Base-by-base conservation (phyloP, 2,888 invertebrate species). In the Eupeodes latifasciatus region DNA sequence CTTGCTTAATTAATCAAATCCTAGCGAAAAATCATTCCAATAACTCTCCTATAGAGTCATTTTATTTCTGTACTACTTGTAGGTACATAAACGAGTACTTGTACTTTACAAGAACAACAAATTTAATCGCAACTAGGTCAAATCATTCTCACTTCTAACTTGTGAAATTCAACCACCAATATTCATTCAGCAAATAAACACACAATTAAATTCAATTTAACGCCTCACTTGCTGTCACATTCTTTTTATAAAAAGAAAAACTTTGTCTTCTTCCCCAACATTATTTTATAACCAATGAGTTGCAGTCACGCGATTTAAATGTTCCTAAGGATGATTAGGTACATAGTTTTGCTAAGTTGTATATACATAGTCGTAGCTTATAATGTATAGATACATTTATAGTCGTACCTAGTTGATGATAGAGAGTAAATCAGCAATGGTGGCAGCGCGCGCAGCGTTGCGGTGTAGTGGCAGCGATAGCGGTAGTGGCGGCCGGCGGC, bases 151-250 rank as follows among this genome's bases (percentile, higher is more conserved):
- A 88, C 84, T 88, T 84, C 81, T 77, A 84, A 78, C 85, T 88
- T 77, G 69, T 85, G 81, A 88, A 88, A 85, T 81, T 88, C 78
- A 88, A 78, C 72, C 47, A 72, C 55, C 55, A 19, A 85, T 85
- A 88, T 88, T 88, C 85, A 81, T 85, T 88, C 85, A 88, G 78
- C 88, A 85, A 88, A 88, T 88, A 88, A 88, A 88, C 85, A 85
- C 85, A 88, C 81, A 88, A 88, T 88, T 88, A 88, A 88, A 85
- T 78, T 78, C 88, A 88, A 88, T 88, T 88, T 88, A 85, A 81
- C 88, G 85, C 88, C 88, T 75, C 81, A 81, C 77, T 85, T 85
- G 69, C 77, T 84, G 84, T 87, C 87, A 87, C 87, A 87, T 84
- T 81, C 87, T 77, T 86, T 71, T 78, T 57, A 72, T 76, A 72